Evolutionary conservation across 2,113 vertebrate genomes (phyloP), one percentile per base, ranked within the genome.

Genomic region (Aphyosemion australe): DNA sequence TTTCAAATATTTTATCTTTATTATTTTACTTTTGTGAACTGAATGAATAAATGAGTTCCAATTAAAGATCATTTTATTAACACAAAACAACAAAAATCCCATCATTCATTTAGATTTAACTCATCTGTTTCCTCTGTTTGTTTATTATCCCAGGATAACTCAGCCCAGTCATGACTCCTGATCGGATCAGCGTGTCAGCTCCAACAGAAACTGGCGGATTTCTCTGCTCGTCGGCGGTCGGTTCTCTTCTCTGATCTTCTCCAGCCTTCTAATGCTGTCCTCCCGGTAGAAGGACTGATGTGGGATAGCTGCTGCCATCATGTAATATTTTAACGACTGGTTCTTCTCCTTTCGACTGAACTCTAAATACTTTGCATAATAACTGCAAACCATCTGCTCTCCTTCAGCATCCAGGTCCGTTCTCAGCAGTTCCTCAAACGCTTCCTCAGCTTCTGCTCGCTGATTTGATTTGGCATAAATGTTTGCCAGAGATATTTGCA

Each of bases 251-350:
- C 1, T 5, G 6, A 65, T 69, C 16, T 26, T 57, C 20, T 47
- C 6, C 60, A 88, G 73, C 13, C 3, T 1, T 12, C 2, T 31
- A 6, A 82, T 72, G 72, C 87, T 89, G 18, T 57, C 62, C 0
- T 11, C 1, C 1, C 69, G 48, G 16, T 9, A 32, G 16, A 12
- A 47, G 2, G 37, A 65, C 0, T 47, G 15, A 0, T 39, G 3
- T 0, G 15, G 57, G 39, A 89, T 85, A 42, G 18, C 51, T 12
- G 69, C 80, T 1, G 59, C 67, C 39, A 19, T 84, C 79, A 79
- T 84, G 72, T 84, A 61, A 45, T 83, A 84, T 0, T 46, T 0
- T 4, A 76, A 12, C 0, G 84, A 75, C 18, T 0, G 14, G 3
- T 58, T 0, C 1, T 7, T 0, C 1, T 85, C 55, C 6, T 16